phyloP scores from a whole-genome alignment of 2,888 invertebrate species.

The Rapana venosa region DNA sequence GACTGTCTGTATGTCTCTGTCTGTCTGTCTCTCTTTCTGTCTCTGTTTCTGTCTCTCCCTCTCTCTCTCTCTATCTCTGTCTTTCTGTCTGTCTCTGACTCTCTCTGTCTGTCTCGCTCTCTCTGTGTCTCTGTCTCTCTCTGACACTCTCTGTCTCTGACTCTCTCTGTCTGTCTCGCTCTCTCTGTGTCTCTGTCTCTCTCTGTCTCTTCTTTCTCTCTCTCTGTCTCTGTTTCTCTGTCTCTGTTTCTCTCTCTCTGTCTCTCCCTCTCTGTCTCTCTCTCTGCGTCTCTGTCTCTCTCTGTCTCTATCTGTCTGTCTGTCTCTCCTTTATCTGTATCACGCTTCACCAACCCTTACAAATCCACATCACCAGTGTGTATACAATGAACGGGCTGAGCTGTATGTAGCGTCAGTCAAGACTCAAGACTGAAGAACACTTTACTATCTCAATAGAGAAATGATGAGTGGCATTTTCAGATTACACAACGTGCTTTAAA shows the following conservation, averaged over 20 bases:
- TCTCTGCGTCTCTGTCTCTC: too few species aligned
- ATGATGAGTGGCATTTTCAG: too few species aligned
- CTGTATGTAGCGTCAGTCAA: background rate
- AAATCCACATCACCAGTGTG: background rate
- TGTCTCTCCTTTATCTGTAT: background rate
- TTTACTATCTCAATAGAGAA: too few species aligned
- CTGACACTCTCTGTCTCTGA: background rate
- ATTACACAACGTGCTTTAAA: too few species aligned
- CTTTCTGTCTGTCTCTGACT: background rate
- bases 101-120: conserved; percentile 29
- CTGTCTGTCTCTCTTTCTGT: background rate
- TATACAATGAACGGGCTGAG: background rate
- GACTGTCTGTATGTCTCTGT: background rate
- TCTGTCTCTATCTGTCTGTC: background rate
- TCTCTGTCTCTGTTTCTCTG: conserved; percentile 10
- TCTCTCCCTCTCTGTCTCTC: too few species aligned
- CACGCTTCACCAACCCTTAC: background rate
- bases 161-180: background rate
- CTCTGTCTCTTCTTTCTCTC: background rate
- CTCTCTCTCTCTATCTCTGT: background rate
- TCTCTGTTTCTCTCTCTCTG: background rate
- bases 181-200: conserved; percentile 10
- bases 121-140: background rate
- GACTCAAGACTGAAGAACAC: background rate
- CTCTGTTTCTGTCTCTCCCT: background rate